A percentile compares a stretch with the other conserved stretches of the same genome.
phyloP scores from a whole-genome alignment of 2,888 invertebrate species.

The Melieria picta region DNA sequence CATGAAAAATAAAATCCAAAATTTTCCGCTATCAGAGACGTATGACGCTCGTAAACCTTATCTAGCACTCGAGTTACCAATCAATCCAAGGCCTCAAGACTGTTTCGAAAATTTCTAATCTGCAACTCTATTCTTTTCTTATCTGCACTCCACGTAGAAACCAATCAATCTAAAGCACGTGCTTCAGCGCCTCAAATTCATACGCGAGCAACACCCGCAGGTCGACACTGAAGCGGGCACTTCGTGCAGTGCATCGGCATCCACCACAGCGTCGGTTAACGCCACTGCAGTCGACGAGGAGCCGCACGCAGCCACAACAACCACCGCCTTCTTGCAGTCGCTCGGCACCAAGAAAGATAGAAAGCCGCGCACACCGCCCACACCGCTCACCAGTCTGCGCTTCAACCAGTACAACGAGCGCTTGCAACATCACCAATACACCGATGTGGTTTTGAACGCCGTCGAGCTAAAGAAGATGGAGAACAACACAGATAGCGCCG shows the following conservation, averaged over 20 bases:
- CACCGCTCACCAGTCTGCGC: slow-evolving; percentile 32
- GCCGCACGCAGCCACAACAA: slow-evolving; percentile 14
- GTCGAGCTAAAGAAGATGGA: slow-evolving; percentile 50
- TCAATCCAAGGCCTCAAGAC: no score
- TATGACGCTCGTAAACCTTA: no score
- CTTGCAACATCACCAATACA: slow-evolving; percentile 47
- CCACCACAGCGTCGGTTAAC: background rate
- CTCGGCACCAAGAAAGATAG: slow-evolving; percentile 23
- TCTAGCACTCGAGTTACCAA: no score
- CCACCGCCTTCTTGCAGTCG: no score
- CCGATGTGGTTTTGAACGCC: slow-evolving; percentile 51
- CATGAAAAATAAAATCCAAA: no score
- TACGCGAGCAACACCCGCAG: background rate
- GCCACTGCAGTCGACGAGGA: slow-evolving; percentile 10
- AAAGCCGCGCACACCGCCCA: slow-evolving; percentile 22
- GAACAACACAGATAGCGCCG: slow-evolving; percentile 50
- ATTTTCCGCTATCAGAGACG: no score
- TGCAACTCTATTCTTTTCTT: no score
- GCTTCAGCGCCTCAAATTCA: background rate
- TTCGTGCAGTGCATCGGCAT: background rate
- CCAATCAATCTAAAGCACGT: no score
- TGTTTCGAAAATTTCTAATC: no score
- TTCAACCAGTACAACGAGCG: slow-evolving; percentile 43
- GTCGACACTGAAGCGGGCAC: slow-evolving; percentile 10
- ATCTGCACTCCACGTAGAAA: no score